phyloP scores from a whole-genome alignment of 2,113 vertebrate genomes.

The Microcebus jonahi region DNA sequence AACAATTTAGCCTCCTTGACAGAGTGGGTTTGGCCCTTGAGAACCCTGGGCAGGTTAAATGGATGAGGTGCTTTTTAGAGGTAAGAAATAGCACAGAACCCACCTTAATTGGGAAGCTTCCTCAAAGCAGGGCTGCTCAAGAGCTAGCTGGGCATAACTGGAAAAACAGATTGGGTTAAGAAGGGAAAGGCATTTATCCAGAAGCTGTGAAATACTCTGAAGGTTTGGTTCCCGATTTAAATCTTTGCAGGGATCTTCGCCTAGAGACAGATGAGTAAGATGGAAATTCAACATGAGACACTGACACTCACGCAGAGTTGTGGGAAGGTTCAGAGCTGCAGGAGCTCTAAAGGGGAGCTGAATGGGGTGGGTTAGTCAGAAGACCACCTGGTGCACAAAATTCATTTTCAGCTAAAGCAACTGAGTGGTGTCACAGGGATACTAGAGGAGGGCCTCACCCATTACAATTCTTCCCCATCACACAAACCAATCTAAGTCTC shows the following conservation, averaged over 20 bases:
- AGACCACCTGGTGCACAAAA: conserved; percentile 64
- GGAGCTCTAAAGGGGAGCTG: conserved; percentile 53
- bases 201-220: conserved; percentile 73
- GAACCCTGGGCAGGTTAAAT: conserved; percentile 16
- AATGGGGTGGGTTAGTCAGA: conserved; percentile 72
- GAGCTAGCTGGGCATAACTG: conserved; percentile 49
- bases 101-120: conserved; percentile 53
- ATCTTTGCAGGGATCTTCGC: conserved; percentile 73
- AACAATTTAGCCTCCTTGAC: not conserved
- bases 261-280: conserved; percentile 81
- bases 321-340: conserved; percentile 73
- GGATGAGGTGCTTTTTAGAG: conserved; percentile 21
- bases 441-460: not conserved
- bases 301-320: conserved; percentile 69
- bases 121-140: conserved; percentile 55
- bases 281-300: conserved; percentile 73
- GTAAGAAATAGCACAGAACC: conserved; percentile 53
- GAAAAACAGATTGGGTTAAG: conserved; percentile 76
- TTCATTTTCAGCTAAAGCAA: conserved; percentile 37
- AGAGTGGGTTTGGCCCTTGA: not conserved
- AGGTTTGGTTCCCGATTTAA: conserved; percentile 79
- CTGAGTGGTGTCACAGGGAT: not conserved
- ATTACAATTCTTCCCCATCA: not conserved
- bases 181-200: conserved; percentile 74
- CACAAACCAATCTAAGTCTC: conserved; percentile 11